Evolutionary conservation across 2,888 invertebrate genomes (phyloP).

Genomic region (Chrysopilus asiliformis): DNA sequence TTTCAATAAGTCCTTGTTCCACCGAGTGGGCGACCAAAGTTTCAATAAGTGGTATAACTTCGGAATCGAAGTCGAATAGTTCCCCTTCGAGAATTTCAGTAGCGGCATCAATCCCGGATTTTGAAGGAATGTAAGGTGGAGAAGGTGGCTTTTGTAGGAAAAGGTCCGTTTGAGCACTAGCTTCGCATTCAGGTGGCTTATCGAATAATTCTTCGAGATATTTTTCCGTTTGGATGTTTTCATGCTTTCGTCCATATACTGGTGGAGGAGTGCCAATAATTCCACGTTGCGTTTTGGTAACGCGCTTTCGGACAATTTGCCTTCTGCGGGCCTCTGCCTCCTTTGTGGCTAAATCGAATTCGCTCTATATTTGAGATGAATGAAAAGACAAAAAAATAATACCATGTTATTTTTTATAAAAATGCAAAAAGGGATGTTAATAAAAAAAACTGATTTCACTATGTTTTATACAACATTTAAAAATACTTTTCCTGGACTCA

Average conservation of each 20-base stretch:
- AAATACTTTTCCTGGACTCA: slow-evolving; percentile 19
- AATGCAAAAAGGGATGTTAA: too few relatives aligned
- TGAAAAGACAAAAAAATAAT: too few relatives aligned
- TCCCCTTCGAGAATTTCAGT: slow-evolving; percentile 89
- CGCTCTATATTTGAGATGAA: too few relatives aligned
- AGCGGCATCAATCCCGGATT: slow-evolving; percentile 61
- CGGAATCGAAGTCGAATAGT: slow-evolving; percentile 85
- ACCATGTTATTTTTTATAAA: too few relatives aligned
- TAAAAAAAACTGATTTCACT: too few relatives aligned
- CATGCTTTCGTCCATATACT: slow-evolving; percentile 71
- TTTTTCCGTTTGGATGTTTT: slow-evolving; percentile 77
- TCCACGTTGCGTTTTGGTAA: slow-evolving; percentile 42
- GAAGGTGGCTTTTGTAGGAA: slow-evolving; percentile 71
- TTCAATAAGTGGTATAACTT: slow-evolving; percentile 81
- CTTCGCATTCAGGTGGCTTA: slow-evolving; percentile 61
- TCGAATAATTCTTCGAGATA: slow-evolving; percentile 77
- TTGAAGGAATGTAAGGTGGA: slow-evolving; percentile 64
- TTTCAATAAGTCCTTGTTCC: slow-evolving; percentile 79
- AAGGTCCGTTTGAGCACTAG: slow-evolving; percentile 76
- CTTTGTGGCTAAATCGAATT: slow-evolving; percentile 33
- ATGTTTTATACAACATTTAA: too few relatives aligned
- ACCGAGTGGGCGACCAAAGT: slow-evolving; percentile 78
- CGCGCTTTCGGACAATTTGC: slow-evolving; percentile 56
- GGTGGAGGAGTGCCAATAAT: slow-evolving; percentile 36
- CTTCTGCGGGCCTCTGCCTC: slow-evolving; percentile 45